Percentiles rank a stretch among this genome's conserved stretches.
These are phyloP conservation scores for Peromyscus eremicus DNA, from an alignment of 2,797 vertebrate species.

Conservation along the genomic window DNA sequence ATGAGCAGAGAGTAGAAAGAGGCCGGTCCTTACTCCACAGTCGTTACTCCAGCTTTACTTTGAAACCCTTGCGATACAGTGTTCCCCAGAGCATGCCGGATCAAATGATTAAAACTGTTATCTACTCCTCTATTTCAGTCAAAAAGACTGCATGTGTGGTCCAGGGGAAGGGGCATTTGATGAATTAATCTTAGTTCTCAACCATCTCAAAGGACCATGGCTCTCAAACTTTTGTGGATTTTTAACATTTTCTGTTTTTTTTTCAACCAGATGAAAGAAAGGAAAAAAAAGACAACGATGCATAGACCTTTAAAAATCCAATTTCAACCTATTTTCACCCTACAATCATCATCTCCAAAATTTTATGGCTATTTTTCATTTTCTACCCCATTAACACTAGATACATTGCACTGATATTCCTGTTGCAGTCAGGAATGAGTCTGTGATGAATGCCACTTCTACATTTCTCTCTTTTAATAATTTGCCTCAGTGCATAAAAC, in stretches of 20 bases:
- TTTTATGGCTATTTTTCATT: constrained; percentile 70
- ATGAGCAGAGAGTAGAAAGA: not conserved
- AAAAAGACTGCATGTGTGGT: constrained; percentile 4
- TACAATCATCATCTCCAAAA: constrained; percentile 49
- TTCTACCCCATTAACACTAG: constrained; percentile 69
- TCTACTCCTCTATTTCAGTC: not conserved
- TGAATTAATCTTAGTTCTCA: not conserved
- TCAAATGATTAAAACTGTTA: not conserved
- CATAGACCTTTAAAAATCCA: constrained; percentile 14
- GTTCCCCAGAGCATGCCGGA: not conserved
- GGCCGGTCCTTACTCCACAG: not conserved
- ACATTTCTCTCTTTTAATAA: constrained; percentile 62
- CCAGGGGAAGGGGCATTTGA: too few relatives aligned
- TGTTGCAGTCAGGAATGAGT: constrained; percentile 34
- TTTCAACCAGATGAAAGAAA: not conserved
- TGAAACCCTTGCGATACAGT: not conserved
- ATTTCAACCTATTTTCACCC: constrained; percentile 67
- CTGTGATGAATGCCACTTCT: constrained; percentile 63
- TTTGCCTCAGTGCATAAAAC: constrained; percentile 53
- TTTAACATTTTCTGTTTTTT: not conserved
- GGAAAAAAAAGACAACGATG: constrained; percentile 20
- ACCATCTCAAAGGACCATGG: not conserved
- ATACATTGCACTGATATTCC: constrained; percentile 57
- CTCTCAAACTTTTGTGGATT: not conserved
- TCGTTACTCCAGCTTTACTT: not conserved